Percentiles rank a stretch among this genome's conserved stretches.
These are phyloP conservation scores for Zygogramma bicolorata DNA, from an alignment of 2,888 invertebrate genomes.

Conservation along the genomic window DNA sequence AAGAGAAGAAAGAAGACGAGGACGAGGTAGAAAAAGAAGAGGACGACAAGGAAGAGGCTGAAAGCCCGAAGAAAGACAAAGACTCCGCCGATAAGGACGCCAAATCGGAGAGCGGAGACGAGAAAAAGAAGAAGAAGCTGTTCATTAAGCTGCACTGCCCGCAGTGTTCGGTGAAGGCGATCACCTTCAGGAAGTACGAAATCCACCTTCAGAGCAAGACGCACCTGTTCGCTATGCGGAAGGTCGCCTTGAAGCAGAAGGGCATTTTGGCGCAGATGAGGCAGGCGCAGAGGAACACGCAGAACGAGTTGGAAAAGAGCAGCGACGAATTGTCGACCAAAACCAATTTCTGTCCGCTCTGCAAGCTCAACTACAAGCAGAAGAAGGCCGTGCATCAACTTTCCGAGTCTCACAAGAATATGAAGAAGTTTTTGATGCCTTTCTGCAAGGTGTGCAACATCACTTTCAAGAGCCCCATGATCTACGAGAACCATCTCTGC, in stretches of 20 bases:
- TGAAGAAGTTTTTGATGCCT: conserved; percentile 88
- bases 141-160: conserved; percentile 83
- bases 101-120: conserved; percentile 44
- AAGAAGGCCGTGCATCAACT: conserved; percentile 80
- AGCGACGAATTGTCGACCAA: conserved; percentile 69
- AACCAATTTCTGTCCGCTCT: conserved; percentile 65
- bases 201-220: conserved; percentile 79
- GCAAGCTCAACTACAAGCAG: conserved; percentile 66
- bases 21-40: conserved; percentile 53
- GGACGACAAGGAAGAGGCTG: conserved; percentile 48
- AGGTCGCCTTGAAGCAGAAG: conserved; percentile 48
- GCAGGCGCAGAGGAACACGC: conserved; percentile 82
- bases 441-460: conserved; percentile 83
- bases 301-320: conserved; percentile 81
- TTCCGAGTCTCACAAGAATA: conserved; percentile 84
- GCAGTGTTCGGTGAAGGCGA: conserved; percentile 81
- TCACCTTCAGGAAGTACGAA: conserved; percentile 82
- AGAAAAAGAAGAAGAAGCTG: conserved; percentile 60
- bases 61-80: conserved; percentile 44
- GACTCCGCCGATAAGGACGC: conserved; percentile 53
- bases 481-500: conserved; percentile 86
- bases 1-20: conserved; percentile 66
- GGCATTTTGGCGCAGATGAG: conserved; percentile 82
- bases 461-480: conserved; percentile 86
- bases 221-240: conserved; percentile 81